These are phyloP conservation scores for Haliclystus octoradiatus DNA, from an alignment of 30 jellyfish, hydroid and myxozoan genomes.

Conservation along the genomic window DNA sequence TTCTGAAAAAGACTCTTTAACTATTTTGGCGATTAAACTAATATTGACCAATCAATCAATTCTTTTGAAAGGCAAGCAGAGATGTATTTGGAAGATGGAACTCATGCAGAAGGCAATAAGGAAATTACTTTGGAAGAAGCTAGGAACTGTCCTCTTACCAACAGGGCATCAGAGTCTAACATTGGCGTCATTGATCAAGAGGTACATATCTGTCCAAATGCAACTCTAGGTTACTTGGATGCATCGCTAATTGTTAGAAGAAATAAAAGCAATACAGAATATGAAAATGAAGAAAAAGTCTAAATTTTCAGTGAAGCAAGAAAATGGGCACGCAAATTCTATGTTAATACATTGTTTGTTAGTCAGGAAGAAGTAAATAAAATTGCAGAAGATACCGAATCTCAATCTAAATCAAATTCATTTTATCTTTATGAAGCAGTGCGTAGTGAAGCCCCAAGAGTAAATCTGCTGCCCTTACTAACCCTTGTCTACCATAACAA, in stretches of 20 bases:
- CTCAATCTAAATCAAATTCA: too few species aligned
- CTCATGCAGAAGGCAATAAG: constrained; percentile 5
- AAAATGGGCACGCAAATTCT: too few species aligned
- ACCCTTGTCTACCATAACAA: too few species aligned
- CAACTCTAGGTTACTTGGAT: constrained; percentile 19
- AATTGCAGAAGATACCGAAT: too few species aligned
- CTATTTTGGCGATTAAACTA: constrained; percentile 13
- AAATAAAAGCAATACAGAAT: too few species aligned
- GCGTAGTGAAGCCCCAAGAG: too few species aligned
- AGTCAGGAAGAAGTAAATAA: too few species aligned
- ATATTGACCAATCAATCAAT: constrained; percentile 1
- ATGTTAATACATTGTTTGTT: too few species aligned
- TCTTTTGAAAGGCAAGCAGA: constrained; percentile 9
- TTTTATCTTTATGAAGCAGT: too few species aligned
- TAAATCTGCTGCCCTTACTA: too few species aligned
- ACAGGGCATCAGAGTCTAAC: constrained; percentile 17
- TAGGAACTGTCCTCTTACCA: constrained; percentile 11
- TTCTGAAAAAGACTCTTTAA: constrained; percentile 8
- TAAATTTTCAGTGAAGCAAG: too few species aligned
- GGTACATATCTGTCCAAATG: constrained; percentile 14
- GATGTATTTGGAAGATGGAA: constrained; percentile 10
- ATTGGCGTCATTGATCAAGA: constrained; percentile 18
- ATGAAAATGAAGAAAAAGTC: too few species aligned
- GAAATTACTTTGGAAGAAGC: constrained; percentile 4
- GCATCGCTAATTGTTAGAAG: constrained; percentile 4